phyloP scores from a whole-genome alignment of 1,140 invertebrate species.

The Tetragnatha versicolor region DNA sequence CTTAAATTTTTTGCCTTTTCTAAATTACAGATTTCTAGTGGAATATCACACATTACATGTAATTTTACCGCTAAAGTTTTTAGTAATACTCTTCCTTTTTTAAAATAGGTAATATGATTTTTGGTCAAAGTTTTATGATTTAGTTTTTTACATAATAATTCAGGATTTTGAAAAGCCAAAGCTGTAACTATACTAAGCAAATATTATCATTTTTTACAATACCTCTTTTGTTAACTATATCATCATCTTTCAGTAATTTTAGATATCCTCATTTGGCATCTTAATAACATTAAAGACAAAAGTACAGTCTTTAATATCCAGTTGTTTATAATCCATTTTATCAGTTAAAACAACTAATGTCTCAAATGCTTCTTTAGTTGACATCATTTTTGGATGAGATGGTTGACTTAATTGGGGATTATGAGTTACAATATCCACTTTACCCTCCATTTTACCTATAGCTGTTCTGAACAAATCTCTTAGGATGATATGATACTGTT shows the following conservation, averaged over 20 bases:
- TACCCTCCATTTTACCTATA: background rate
- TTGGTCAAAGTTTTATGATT: background rate
- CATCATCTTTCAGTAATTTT: background rate
- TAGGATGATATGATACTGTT: conserved; percentile 8
- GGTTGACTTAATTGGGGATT: background rate
- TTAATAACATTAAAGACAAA: conserved; percentile 4
- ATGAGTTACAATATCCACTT: background rate
- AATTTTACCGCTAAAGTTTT: background rate
- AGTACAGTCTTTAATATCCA: background rate
- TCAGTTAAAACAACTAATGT: background rate
- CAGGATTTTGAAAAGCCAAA: background rate
- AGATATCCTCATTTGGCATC: background rate
- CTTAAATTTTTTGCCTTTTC: background rate
- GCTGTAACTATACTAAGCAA: background rate
- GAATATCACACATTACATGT: background rate
- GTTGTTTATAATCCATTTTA: background rate
- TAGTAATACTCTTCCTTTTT: background rate
- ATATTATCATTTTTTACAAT: background rate
- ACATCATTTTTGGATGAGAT: background rate
- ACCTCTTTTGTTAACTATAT: background rate
- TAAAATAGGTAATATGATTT: background rate
- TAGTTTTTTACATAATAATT: conserved; percentile 5
- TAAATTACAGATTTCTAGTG: background rate
- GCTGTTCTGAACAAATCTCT: background rate
- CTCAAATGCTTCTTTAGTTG: background rate